Base-by-base conservation (phyloP, 2,888 invertebrate genomes). In the Electrophaes corylata region DNA sequence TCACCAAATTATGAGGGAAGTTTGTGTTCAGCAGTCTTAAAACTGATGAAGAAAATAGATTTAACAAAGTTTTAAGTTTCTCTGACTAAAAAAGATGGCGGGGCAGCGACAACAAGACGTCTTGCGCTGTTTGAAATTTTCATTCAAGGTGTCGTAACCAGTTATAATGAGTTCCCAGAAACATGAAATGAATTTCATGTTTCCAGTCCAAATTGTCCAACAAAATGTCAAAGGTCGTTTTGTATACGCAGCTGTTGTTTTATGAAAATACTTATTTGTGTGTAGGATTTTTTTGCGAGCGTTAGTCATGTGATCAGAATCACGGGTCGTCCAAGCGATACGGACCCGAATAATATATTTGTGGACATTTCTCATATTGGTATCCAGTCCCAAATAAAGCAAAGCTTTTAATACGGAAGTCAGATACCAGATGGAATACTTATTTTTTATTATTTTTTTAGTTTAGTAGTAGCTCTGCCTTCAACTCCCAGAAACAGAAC, bases 61-160 rank as follows among this genome's bases (percentile, higher is more conserved):
- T 65, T 52, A 71, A 71, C 61, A 68, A 71, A 70, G 64, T 61
- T 72, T 46, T 58, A 70, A 71, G 64, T 74, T 67, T 50, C 57
- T 8, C 59, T 62, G 58, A 62, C 68, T 53, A 5, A 20, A 20
- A 20, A 20, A 20, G 20, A 20, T 20, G 5, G 20, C 3, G 5
- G 3, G 20, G 20, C 5, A 4, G 20, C 20, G 20, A 20, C 20
- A 65, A 58, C 62, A 54, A 65, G 62, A 57, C 57, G 61, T 2
- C 19, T 19, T 8, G 18, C 41, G 47, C 44, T 35, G 33, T 29
- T 52, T 51, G 62, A 54, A 51, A 48, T 33, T 52, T 49, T 44
- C 51, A 52, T 49, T 20, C 40, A 43, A 57, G 49, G 35, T 51
- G n/a, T 12, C 35, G 18, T 29, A 35, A 26, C 40, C 35, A 45